Base-by-base conservation (phyloP, 2,888 invertebrate species). In the Acanthosepion lycidas region DNA sequence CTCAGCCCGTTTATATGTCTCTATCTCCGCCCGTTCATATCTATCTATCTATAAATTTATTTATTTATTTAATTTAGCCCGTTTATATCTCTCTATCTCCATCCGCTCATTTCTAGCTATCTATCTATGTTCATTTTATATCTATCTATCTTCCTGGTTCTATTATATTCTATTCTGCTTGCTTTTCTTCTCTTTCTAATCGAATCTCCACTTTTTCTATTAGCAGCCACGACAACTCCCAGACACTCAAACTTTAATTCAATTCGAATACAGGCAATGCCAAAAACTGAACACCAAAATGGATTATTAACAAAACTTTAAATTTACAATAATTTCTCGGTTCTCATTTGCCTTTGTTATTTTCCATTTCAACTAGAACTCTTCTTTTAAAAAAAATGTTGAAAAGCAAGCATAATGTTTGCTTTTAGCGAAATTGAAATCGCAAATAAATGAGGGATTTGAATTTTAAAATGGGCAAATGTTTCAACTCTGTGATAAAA, bases 1-100 rank as follows among this genome's bases (percentile, higher is more conserved):
- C 3, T n/a, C n/a, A n/a, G n/a, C n/a, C n/a, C n/a, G n/a, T n/a
- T 42, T 3, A 42, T 3, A 2, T 3, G 1, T 42, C 2, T 42
- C 2, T 42, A 42, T 42, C 42, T 42, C 42, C 1, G 42, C 42
- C 42, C 3, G 42, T 3, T 42, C 2, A 42, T 42, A 42, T 42
- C 42, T 42, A 42, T 42, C 42, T 42, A 42, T 42, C 42, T n/a
- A n/a, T n/a, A n/a, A n/a, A n/a, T n/a, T n/a, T 42, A 42, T 42
- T 2, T 42, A 42, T 42, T 2, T 42, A 42, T 42, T 2, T n/a
- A n/a, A n/a, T n/a, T n/a, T n/a, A n/a, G n/a, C n/a, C n/a, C n/a
- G n/a, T n/a, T 42, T 3, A 42, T 3, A 2, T 3, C 3, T 42
- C 2, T 42, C 2, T 42, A 42, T 42, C 42, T 42, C 42, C 1